Base-by-base conservation (phyloP, 23 tunicate genomes). In the Ciona savignyi region DNA sequence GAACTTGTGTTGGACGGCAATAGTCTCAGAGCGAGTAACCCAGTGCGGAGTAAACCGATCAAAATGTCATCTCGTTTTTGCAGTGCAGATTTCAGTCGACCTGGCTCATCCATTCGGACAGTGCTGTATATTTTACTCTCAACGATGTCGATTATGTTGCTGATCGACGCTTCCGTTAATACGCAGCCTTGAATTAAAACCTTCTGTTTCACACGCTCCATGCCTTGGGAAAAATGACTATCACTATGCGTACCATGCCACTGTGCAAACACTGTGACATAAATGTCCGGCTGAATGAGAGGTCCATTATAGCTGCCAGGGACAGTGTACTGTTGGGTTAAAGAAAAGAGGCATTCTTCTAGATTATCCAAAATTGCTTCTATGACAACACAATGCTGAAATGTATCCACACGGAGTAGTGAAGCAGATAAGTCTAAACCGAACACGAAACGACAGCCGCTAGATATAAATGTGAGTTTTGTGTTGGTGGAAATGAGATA, bases 341-440 rank as follows among this genome's bases (percentile, higher is more conserved):
- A 66, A 30, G 80, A 74, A 30, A 74, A 25, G 30, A 91, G 70
- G 34, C 97, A 91, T 15, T 80, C 77, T 32, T 82, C 83, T 31
- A 91, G 65, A 24, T 70, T 71, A 11, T 63, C 25, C 20, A 91
- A 72, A 20, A 91, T 51, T 26, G 85, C 49, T 72, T 91, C 97
- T 22, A 79, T 51, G 29, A 85, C 70, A 0, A 85, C 80, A 34
- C 67, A 71, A 9, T 77, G 76, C 67, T 89, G 76, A 20, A 77
- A 62, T 2, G 85, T 72, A 51, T 84, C 89, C 29, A 91, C 83
- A 2, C 90, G 65, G 20, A 84, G 76, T 34, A 80, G 35, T 15
- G 91, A 84, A 1, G 97, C 76, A 23, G 97, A 84, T 30, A 91
- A 67, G 35, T 91, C 97, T 1, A 91, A 68, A 0, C 81, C 97